phyloP scores from a whole-genome alignment of 1,140 invertebrate species.

The Monomorium pharaonis region DNA sequence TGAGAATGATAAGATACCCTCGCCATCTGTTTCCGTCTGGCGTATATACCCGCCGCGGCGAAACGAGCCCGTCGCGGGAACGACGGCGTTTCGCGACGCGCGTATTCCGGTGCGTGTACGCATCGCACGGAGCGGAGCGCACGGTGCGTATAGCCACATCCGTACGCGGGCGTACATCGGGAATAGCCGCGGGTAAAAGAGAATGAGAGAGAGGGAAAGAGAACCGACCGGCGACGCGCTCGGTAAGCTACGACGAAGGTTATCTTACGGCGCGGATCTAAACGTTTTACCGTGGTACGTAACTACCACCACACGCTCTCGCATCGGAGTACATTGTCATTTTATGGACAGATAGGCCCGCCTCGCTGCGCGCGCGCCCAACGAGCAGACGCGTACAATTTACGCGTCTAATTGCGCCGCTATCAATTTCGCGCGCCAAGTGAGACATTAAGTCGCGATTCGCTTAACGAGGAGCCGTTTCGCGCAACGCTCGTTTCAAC shows the following conservation, averaged over 20 bases:
- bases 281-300: slow-evolving; percentile 80
- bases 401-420: slow-evolving; percentile 67
- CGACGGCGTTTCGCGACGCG: slow-evolving; percentile 35
- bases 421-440: slow-evolving; percentile 65
- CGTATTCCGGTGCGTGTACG: slow-evolving; percentile 55
- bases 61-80: slow-evolving; percentile 26
- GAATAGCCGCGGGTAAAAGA: slow-evolving; percentile 13
- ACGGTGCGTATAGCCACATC: slow-evolving; percentile 43
- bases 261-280: slow-evolving; percentile 81
- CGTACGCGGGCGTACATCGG: slow-evolving; percentile 22
- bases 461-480: slow-evolving; percentile 44
- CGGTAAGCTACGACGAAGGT: slow-evolving; percentile 84
- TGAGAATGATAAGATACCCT: slow-evolving; percentile 19
- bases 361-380: slow-evolving; percentile 32
- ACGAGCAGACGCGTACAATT: slow-evolving; percentile 69
- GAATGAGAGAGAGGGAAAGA: neutral
- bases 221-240: slow-evolving; percentile 80
- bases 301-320: slow-evolving; percentile 56
- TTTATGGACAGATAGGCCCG: slow-evolving; percentile 71
- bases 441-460: slow-evolving; percentile 54
- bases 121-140: slow-evolving; percentile 21
- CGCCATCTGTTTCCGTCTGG: slow-evolving; percentile 1
- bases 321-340: slow-evolving; percentile 77
- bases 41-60: neutral
- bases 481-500: slow-evolving; percentile 7